A percentile compares a stretch with the other conserved stretches of the same genome.
phyloP scores from a whole-genome alignment of 2,888 invertebrate species.

The Acleris holmiana region DNA sequence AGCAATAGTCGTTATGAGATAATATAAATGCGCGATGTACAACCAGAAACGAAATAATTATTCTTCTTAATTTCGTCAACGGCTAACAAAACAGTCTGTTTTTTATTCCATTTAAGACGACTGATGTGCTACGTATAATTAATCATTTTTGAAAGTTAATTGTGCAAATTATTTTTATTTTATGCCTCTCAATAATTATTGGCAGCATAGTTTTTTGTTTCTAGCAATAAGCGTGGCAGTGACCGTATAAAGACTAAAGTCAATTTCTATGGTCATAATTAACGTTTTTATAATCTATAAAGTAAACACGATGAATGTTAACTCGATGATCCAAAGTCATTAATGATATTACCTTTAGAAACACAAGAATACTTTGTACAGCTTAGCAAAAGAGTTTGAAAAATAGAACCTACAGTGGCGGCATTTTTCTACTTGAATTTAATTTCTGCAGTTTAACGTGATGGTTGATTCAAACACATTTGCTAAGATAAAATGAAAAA shows the following conservation, averaged over 20 bases:
- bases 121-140: slow-evolving; percentile 20
- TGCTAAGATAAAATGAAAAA: not conserved
- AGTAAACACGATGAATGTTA: no score
- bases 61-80: slow-evolving; percentile 3
- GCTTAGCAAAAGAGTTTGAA: no score
- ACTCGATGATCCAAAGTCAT: no score
- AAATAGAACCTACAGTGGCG: no score
- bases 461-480: no score
- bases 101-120: slow-evolving; percentile 6
- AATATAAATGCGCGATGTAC: slow-evolving; percentile 7
- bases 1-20: slow-evolving; percentile 28
- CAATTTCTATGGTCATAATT: no score
- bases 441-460: no score
- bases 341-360: no score
- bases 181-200: slow-evolving; percentile 42
- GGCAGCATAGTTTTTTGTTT: slow-evolving; percentile 27
- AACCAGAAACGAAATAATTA: slow-evolving; percentile 14
- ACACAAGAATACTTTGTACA: no score
- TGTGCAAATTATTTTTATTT: slow-evolving; percentile 44
- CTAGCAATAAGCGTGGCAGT: not conserved
- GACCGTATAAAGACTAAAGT: not conserved
- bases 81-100: slow-evolving; percentile 17
- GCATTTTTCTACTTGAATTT: no score
- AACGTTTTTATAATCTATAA: no score
- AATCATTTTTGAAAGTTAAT: slow-evolving; percentile 35